These are phyloP conservation scores for Oreotrochilus melanogaster DNA, from an alignment of 2,113 vertebrate species.

Conservation along the genomic window DNA sequence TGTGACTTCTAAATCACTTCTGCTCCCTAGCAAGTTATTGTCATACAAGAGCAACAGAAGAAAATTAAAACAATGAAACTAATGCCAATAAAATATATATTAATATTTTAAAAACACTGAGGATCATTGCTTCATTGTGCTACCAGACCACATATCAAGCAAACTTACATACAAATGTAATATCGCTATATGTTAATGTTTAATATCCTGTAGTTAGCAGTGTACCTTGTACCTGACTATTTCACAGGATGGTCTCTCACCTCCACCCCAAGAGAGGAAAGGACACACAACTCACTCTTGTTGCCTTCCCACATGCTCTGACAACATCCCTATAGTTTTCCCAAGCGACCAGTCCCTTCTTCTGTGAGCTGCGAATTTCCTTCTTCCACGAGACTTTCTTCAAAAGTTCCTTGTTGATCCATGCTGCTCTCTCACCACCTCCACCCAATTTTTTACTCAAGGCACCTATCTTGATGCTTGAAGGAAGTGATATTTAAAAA, in stretches of 20 bases:
- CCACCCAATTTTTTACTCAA: too few species aligned
- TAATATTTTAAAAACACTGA: background rate
- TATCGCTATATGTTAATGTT: background rate
- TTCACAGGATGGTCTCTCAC: background rate
- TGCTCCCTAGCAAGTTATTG: background rate
- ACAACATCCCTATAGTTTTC: too few species aligned
- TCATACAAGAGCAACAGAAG: background rate
- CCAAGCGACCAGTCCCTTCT: too few species aligned
- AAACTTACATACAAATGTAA: background rate
- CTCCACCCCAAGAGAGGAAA: background rate
- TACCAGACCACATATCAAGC: background rate
- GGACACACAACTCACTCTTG: background rate
- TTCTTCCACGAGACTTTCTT: too few species aligned
- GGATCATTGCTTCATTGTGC: background rate
- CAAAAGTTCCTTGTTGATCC: too few species aligned
- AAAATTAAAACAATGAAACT: fast-evolving
- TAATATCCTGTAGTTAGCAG: background rate
- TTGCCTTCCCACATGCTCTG: too few species aligned
- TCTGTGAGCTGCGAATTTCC: too few species aligned
- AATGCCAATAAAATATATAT: background rate
- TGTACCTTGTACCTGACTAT: background rate
- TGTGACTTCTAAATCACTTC: background rate
- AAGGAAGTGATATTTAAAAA: too few species aligned
- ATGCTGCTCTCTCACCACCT: too few species aligned
- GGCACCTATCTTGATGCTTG: too few species aligned